Conservation (phyloP, 2,888 invertebrate genomes). For the Megalurothrips usitatus region DNA sequence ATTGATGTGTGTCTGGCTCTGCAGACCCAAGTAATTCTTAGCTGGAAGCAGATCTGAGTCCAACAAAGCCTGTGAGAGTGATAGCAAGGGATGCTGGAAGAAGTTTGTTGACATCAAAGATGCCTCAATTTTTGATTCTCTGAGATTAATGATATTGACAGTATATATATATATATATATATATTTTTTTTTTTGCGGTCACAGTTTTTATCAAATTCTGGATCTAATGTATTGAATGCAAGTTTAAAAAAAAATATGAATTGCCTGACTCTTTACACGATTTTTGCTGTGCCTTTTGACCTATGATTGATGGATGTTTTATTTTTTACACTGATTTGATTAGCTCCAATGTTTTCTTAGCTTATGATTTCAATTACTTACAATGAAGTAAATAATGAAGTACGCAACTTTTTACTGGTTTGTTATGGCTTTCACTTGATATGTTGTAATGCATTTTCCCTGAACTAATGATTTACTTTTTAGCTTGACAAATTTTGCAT, state of each 20-base stretch:
- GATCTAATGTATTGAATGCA: not conserved
- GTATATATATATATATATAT: not conserved
- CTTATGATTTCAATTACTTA: too few species aligned
- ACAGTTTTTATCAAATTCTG: not conserved
- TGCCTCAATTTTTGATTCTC: not conserved
- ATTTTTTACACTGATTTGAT: not conserved
- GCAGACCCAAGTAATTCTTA: not conserved
- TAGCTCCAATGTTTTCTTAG: too few species aligned
- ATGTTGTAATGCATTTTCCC: not conserved
- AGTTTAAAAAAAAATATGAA: not conserved
- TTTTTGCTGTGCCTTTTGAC: not conserved
- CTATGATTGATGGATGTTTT: not conserved
- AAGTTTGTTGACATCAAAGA: not conserved
- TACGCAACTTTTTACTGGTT: too few species aligned
- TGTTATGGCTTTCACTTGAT: not conserved
- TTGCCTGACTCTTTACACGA: not conserved
- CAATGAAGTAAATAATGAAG: too few species aligned
- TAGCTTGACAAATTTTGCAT: not conserved
- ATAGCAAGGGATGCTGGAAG: not conserved
- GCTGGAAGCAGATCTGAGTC: not conserved
- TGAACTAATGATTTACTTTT: not conserved
- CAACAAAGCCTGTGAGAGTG: too few species aligned
- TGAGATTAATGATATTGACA: not conserved
- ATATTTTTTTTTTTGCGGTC: not conserved
- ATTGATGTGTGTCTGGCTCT: not conserved